A percentile compares a stretch with the other conserved stretches of the same genome.
Conservation (phyloP, 2,797 vertebrate species). For the Masticophis lateralis region DNA sequence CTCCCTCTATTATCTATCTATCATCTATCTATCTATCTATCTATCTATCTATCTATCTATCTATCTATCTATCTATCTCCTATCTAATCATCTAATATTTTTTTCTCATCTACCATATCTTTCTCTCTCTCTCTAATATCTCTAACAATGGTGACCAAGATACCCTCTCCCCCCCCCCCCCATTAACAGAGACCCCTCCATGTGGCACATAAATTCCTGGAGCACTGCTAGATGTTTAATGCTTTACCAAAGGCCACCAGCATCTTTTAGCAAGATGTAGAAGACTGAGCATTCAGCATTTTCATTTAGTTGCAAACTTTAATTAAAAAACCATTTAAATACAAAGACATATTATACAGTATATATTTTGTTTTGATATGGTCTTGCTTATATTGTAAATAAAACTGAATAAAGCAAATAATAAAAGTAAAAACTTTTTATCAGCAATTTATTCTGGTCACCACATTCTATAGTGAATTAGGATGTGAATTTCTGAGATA, state of each 20-base stretch:
- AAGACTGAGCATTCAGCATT: background rate
- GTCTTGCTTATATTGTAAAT: background rate
- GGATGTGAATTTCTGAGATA: background rate
- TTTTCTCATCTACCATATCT: too few species aligned
- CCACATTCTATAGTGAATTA: background rate
- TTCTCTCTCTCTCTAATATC: too few species aligned
- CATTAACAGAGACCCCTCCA: background rate
- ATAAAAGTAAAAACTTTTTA: background rate
- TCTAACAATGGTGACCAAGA: too few species aligned
- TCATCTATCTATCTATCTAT: accelerated
- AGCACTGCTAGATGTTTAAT: background rate
- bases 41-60: too few species aligned
- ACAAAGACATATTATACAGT: background rate
- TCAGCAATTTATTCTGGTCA: background rate
- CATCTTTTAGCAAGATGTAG: background rate
- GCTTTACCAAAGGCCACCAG: background rate
- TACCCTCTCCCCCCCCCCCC: too few species aligned
- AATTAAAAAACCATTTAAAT: background rate
- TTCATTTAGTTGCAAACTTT: background rate
- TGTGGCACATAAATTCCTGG: background rate
- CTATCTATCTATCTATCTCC: too few species aligned
- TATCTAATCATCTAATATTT: too few species aligned
- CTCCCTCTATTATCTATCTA: too few species aligned
- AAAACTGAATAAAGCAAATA: background rate
- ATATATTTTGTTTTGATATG: background rate